A percentile compares a stretch with the other conserved stretches of the same genome.
Evolutionary conservation across 92 coral and sea anemone genomes (phyloP).

Genomic region (Diadumene lineata): DNA sequence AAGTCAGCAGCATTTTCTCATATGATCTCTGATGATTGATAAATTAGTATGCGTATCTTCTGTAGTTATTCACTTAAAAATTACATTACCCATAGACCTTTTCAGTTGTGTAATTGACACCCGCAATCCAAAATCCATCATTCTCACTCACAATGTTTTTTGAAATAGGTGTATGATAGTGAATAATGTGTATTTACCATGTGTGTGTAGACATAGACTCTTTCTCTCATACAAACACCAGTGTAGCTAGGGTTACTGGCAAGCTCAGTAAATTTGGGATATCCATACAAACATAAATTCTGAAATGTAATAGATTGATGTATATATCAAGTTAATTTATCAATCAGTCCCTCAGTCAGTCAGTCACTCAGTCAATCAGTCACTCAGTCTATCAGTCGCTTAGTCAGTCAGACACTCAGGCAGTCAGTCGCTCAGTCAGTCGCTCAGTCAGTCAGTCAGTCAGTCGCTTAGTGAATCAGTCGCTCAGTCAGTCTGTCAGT

Average conservation of each 20-base stretch:
- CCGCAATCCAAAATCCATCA: too few species aligned
- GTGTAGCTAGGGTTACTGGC: slow-evolving; percentile 24
- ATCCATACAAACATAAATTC: slow-evolving; percentile 24
- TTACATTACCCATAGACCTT: background rate
- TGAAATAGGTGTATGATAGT: too few species aligned
- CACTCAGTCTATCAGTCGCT: too few species aligned
- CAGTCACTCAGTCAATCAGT: background rate
- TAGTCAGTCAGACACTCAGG: too few species aligned
- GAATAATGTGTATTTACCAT: too few species aligned
- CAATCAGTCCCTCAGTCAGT: background rate
- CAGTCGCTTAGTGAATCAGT: too few species aligned
- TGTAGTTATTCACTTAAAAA: too few species aligned
- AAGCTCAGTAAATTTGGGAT: slow-evolving; percentile 14
- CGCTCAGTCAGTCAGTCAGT: too few species aligned
- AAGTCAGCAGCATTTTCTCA: background rate
- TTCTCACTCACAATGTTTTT: too few species aligned
- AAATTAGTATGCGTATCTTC: too few species aligned
- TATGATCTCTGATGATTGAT: background rate
- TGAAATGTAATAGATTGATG: background rate
- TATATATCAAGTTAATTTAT: background rate
- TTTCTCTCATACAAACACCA: slow-evolving; percentile 17
- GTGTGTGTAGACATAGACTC: slow-evolving; percentile 5
- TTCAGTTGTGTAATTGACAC: background rate
- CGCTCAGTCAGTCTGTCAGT: too few species aligned
- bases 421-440: too few species aligned